Evolutionary conservation across 2,797 vertebrate genomes (phyloP).

Genomic region (Enteromius mattozi): DNA sequence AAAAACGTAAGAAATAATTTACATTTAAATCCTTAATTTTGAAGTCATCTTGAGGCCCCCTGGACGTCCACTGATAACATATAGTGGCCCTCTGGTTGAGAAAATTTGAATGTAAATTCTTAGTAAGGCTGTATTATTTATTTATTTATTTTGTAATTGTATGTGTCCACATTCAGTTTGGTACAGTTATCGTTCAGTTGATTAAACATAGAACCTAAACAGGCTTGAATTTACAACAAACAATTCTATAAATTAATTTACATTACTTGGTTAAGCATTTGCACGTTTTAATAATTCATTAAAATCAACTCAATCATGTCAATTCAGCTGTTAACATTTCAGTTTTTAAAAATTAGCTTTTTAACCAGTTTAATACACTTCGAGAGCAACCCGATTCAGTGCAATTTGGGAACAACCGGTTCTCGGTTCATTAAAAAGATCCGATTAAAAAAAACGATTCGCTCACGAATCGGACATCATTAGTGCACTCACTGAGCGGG

Average conservation of each 20-base stretch:
- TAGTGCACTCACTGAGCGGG: conserved; percentile 20
- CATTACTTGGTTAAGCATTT: neutral
- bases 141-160: neutral
- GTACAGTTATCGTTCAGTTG: neutral
- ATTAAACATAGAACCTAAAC: neutral
- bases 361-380: neutral
- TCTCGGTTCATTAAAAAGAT: neutral
- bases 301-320: neutral
- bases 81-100: neutral
- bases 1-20: too few relatives aligned
- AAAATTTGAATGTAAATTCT: neutral
- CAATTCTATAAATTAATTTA: neutral
- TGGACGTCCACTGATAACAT: neutral
- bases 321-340: neutral
- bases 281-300: neutral
- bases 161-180: neutral
- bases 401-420: neutral
- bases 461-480: neutral
- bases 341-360: neutral
- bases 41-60: neutral
- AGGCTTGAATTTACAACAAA: neutral
- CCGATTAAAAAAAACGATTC: conserved; percentile 5
- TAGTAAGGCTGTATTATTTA: neutral
- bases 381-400: neutral
- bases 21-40: too few relatives aligned